Base-by-base conservation (phyloP, 2,113 vertebrate genomes). In the Alligator sinensis region DNA sequence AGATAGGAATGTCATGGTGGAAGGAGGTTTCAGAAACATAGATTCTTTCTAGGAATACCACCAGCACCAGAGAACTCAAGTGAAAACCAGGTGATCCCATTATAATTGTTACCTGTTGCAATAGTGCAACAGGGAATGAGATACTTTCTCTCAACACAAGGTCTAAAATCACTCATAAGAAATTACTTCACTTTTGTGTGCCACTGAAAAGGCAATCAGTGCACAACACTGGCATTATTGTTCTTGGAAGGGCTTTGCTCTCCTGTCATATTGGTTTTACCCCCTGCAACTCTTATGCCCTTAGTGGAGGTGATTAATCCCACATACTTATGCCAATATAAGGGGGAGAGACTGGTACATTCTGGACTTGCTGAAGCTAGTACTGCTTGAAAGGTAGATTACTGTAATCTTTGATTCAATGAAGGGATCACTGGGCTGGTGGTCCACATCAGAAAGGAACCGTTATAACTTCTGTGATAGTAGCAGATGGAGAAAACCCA, bases 391-490 rank as follows among this genome's bases (percentile, higher is more conserved):
- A 11, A 34, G n/a, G 17, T 70, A 11, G 5, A 72, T 85, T 16
- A 38, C 3, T 0, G 18, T 74, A 63, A 91, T 89, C 92, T 88
- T 54, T 34, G 66, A 0, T 83, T 84, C 74, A 76, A 72, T 63
- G 80, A 74, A 64, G 0, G 1, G 75, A 72, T 28, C 0, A 0
- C 80, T 1, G 6, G 1, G n/a, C 77, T 18, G 70, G 12, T 5
- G 54, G 66, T 81, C 87, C 2, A 7, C 57, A 76, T 38, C 63
- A 79, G 78, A 9, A 54, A 66, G 78, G 4, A 81, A 86, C 27
- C 83, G 34, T 64, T 54, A 63, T 1, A 89, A 75, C 13, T 25
- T 58, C 83, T 64, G 54, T 3, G 8, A 27, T 82, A 15, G 16
- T 88, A 84, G 76, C 28, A 70, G 38, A 55, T 0, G 60, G 22